Conservation (phyloP, 1,140 invertebrate species). For the Teleogryllus occipitalis region DNA sequence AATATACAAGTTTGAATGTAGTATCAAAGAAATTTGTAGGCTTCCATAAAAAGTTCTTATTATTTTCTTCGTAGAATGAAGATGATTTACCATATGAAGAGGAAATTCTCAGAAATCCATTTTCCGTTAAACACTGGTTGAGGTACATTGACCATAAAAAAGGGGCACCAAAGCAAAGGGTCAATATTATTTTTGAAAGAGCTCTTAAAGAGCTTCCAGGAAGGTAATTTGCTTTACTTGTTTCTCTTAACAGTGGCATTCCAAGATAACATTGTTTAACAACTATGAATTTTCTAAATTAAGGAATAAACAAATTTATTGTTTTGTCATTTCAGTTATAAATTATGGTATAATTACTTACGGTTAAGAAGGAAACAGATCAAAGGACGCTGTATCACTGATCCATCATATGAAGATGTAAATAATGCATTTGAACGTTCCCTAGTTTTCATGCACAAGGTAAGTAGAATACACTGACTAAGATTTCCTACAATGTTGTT, state of each 20-base stretch:
- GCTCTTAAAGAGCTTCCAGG: constrained; percentile 93
- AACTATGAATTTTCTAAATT: too few species aligned
- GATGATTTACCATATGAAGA: constrained; percentile 97
- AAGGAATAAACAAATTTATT: neutral
- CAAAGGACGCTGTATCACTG: constrained; percentile 70
- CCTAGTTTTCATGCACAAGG: constrained; percentile 97
- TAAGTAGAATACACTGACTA: constrained; percentile 25
- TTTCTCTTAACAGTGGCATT: too few species aligned
- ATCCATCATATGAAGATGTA: constrained; percentile 83
- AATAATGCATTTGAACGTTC: constrained; percentile 94
- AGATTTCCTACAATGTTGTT: neutral
- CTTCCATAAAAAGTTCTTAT: neutral
- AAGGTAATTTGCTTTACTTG: constrained; percentile 39
- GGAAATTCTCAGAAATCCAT: constrained; percentile 94
- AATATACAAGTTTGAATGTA: too few species aligned
- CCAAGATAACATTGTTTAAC: too few species aligned
- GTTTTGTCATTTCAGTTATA: constrained; percentile 64
- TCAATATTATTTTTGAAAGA: constrained; percentile 92
- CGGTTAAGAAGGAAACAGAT: constrained; percentile 74
- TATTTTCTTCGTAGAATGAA: constrained; percentile 55
- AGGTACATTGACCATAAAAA: constrained; percentile 96
- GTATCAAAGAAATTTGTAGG: too few species aligned
- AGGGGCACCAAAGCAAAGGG: constrained; percentile 62
- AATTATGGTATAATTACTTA: constrained; percentile 96
- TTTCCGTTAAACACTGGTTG: constrained; percentile 95